Conservation (phyloP, 2,113 vertebrate genomes). For the Anarhynchus alexandrinus region DNA sequence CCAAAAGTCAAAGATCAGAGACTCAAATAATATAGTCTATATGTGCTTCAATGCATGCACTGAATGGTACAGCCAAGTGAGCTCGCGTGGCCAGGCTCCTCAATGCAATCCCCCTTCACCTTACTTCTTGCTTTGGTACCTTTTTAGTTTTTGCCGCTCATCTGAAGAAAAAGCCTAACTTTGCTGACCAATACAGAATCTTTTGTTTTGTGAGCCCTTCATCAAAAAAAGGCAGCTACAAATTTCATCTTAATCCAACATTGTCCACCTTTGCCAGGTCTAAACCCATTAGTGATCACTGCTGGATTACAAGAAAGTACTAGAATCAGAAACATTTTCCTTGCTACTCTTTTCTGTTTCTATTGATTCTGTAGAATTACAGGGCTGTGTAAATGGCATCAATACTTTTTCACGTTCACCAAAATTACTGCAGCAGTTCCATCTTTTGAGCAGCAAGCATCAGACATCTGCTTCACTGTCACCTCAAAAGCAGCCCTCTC, state of each 20-base stretch:
- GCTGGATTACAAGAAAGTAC: not conserved
- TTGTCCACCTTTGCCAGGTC: not conserved
- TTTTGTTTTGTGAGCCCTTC: not conserved
- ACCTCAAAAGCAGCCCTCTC: not conserved
- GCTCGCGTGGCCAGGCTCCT: fast-evolving
- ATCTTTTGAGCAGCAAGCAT: not conserved
- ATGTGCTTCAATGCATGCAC: fast-evolving
- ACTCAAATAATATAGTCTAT: fast-evolving
- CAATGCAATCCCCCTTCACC: not conserved
- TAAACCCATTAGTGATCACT: not conserved
- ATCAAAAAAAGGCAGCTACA: not conserved
- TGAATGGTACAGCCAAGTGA: not conserved
- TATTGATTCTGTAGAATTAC: not conserved
- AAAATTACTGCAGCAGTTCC: not conserved
- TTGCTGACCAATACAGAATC: not conserved
- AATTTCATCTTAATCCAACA: not conserved
- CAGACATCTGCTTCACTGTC: not conserved
- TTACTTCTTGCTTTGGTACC: not conserved
- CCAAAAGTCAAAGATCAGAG: not conserved
- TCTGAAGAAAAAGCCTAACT: not conserved
- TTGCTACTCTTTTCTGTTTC: not conserved
- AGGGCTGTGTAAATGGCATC: not conserved
- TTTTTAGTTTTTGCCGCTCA: not conserved
- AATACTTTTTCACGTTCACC: not conserved
- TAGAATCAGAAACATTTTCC: not conserved